phyloP scores from a whole-genome alignment of 2,797 vertebrate species.

The Rhynchotus rufescens region DNA sequence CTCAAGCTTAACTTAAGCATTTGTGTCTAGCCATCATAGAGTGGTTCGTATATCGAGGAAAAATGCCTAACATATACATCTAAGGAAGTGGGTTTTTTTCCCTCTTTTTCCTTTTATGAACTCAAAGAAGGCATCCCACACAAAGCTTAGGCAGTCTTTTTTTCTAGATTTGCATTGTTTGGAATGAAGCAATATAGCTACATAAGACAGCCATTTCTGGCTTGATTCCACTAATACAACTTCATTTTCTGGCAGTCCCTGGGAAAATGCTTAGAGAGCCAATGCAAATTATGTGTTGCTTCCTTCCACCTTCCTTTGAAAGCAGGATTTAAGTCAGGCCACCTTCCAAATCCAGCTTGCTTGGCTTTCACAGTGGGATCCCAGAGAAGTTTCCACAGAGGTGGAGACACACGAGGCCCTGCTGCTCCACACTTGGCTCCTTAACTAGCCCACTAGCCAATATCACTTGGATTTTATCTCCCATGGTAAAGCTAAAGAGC shows the following conservation, averaged over 20 bases:
- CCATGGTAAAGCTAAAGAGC: background rate
- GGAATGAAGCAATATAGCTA: slow-evolving; percentile 1
- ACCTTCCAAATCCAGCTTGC: background rate
- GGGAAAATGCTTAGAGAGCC: background rate
- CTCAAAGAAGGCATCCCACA: background rate
- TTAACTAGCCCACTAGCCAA: background rate
- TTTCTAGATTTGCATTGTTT: background rate
- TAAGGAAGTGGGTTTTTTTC: background rate
- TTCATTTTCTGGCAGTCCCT: background rate
- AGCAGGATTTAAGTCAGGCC: background rate
- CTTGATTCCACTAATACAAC: background rate
- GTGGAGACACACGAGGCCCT: background rate
- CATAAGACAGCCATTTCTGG: slow-evolving; percentile 1
- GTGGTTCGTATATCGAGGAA: background rate
- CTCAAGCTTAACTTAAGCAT: background rate
- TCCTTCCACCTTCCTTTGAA: background rate
- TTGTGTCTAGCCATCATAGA: background rate
- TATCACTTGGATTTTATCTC: background rate
- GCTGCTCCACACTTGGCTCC: background rate
- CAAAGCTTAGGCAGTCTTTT: background rate
- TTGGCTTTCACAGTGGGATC: background rate
- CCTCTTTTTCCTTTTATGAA: background rate
- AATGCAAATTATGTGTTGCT: background rate
- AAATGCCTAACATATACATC: background rate
- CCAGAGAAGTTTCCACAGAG: background rate